Conservation (phyloP, 2,113 vertebrate genomes). For the Silurus meridionalis region DNA sequence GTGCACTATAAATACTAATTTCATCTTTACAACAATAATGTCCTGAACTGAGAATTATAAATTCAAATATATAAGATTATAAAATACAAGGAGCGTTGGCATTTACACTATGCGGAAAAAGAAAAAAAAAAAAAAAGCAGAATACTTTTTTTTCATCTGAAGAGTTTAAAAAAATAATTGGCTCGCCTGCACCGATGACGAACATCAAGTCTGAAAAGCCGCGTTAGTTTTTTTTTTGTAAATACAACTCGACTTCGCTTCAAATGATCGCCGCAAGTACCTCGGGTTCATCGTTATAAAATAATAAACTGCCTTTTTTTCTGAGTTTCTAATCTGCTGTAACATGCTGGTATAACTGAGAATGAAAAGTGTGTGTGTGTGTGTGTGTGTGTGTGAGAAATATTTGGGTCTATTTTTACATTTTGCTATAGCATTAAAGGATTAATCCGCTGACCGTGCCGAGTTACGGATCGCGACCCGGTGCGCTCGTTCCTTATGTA, state of each 20-base stretch:
- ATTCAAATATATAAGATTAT: slow-evolving; percentile 63
- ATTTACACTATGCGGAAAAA: slow-evolving; percentile 63
- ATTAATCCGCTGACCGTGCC: slow-evolving; percentile 25
- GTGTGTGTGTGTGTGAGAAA: not conserved
- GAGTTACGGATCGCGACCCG: slow-evolving; percentile 7
- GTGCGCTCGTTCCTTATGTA: slow-evolving; percentile 47
- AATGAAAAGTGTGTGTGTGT: not conserved
- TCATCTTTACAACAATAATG: slow-evolving; percentile 64
- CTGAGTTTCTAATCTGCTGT: slow-evolving; percentile 38
- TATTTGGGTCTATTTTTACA: slow-evolving; percentile 10
- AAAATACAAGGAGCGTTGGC: slow-evolving; percentile 64
- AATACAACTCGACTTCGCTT: slow-evolving; percentile 49
- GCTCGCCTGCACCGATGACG: slow-evolving; percentile 52
- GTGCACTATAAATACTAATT: slow-evolving; percentile 67
- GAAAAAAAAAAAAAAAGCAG: slow-evolving; percentile 52
- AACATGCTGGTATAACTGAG: slow-evolving; percentile 51
- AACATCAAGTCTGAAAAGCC: slow-evolving; percentile 48
- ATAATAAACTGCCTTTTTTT: slow-evolving; percentile 34
- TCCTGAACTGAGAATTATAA: slow-evolving; percentile 63
- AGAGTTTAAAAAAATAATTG: slow-evolving; percentile 62
- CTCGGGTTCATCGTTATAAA: slow-evolving; percentile 50
- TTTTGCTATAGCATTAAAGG: slow-evolving; percentile 30
- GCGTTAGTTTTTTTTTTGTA: slow-evolving; percentile 24
- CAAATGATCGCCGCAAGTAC: slow-evolving; percentile 45
- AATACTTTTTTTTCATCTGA: slow-evolving; percentile 54